phyloP scores from a whole-genome alignment of 2,888 invertebrate species.

The Furcula furcula region DNA sequence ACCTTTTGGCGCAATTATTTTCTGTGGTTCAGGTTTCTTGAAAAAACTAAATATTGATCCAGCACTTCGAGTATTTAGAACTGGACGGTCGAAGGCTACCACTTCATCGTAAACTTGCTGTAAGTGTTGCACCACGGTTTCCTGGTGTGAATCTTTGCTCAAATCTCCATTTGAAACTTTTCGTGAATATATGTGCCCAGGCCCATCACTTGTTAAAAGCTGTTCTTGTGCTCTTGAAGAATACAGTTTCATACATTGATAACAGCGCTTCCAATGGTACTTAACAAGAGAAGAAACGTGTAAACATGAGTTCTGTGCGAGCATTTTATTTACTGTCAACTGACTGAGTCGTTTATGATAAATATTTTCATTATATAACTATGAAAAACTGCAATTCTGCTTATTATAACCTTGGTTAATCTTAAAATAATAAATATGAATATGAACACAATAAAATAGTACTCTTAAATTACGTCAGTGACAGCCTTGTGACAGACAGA shows the following conservation, averaged over 20 bases:
- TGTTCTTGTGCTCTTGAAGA: constrained; percentile 52
- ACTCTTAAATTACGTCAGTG: no score
- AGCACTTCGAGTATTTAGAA: constrained; percentile 30
- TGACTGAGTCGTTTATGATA: constrained; percentile 26
- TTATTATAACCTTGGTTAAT: constrained; percentile 35
- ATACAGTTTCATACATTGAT: constrained; percentile 54
- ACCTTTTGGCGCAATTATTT: constrained; percentile 85
- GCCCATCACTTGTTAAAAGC: constrained; percentile 50
- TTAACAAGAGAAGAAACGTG: constrained; percentile 47
- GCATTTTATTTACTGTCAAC: constrained; percentile 52
- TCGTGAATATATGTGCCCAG: constrained; percentile 77
- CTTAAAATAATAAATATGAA: no score
- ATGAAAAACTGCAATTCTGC: constrained; percentile 17
- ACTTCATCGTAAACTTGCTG: constrained; percentile 86
- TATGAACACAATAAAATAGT: no score
- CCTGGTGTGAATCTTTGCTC: constrained; percentile 87
- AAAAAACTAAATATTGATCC: constrained; percentile 61
- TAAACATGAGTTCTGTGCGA: constrained; percentile 43
- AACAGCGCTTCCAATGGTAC: constrained; percentile 51
- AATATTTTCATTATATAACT: constrained; percentile 48
- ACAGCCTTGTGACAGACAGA: no score
- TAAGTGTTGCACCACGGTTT: constrained; percentile 84
- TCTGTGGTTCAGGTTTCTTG: constrained; percentile 56
- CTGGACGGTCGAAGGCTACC: constrained; percentile 75
- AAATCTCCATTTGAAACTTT: constrained; percentile 83